Conservation (phyloP, 2,888 invertebrate species). For the Exocentrus adspersus region DNA sequence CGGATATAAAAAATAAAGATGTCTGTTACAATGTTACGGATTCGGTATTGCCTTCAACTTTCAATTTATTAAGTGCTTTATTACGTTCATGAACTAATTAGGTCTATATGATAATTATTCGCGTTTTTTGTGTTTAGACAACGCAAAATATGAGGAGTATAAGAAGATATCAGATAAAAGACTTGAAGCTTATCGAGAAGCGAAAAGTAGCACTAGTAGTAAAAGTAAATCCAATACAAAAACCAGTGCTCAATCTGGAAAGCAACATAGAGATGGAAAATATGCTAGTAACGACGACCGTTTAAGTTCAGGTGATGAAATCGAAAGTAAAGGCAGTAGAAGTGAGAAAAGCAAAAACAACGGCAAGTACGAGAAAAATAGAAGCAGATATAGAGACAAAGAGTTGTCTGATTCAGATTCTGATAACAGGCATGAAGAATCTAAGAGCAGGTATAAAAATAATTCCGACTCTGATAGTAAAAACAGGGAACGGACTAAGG, state of each 20-base stretch:
- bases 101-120: too few relatives aligned
- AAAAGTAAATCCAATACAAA: conserved; percentile 48
- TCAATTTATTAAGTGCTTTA: too few relatives aligned
- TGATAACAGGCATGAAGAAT: conserved; percentile 29
- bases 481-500: conserved; percentile 19
- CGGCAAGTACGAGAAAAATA: conserved; percentile 14
- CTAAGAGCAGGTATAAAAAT: conserved; percentile 27
- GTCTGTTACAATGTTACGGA: too few relatives aligned
- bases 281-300: not conserved
- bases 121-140: conserved; percentile 66
- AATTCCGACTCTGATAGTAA: not conserved
- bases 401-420: conserved; percentile 16
- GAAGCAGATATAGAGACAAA: conserved; percentile 4
- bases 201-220: conserved; percentile 31
- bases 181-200: conserved; percentile 39
- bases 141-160: conserved; percentile 77
- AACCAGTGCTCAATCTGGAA: conserved; percentile 45
- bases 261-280: not conserved
- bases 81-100: too few relatives aligned
- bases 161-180: conserved; percentile 51
- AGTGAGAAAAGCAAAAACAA: conserved; percentile 12
- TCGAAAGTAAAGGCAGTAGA: not conserved
- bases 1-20: too few relatives aligned
- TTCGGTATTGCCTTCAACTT: too few relatives aligned
- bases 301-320: conserved; percentile 1